These are phyloP conservation scores for Smittia aterrima DNA, from an alignment of 2,888 invertebrate species.

Conservation along the genomic window DNA sequence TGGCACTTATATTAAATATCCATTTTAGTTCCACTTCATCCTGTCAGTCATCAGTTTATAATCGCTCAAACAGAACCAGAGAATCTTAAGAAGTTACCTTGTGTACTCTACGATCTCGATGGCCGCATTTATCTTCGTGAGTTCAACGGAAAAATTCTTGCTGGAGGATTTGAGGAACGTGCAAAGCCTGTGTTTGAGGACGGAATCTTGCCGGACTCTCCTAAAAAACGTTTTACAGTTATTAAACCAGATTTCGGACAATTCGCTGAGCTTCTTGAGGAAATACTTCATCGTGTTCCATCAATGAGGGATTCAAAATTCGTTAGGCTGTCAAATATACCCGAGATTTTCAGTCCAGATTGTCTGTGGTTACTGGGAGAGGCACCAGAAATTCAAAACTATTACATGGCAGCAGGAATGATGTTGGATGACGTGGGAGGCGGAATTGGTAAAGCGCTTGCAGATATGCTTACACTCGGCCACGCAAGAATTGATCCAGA, in stretches of 20 bases:
- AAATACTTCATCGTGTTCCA: constrained; percentile 81
- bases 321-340: constrained; percentile 80
- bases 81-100: constrained; percentile 74
- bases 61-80: constrained; percentile 76
- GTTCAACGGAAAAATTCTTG: constrained; percentile 77
- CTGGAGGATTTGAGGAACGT: constrained; percentile 87
- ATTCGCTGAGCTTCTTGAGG: constrained; percentile 84
- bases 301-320: constrained; percentile 69
- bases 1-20: not conserved
- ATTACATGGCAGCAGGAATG: constrained; percentile 92
- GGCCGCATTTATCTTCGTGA: constrained; percentile 84
- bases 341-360: constrained; percentile 96
- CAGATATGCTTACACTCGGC: constrained; percentile 82
- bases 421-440: constrained; percentile 86
- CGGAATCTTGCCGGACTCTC: constrained; percentile 59
- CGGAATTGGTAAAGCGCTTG: constrained; percentile 88
- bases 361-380: constrained; percentile 95
- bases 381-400: constrained; percentile 86
- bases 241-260: constrained; percentile 94
- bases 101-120: constrained; percentile 85
- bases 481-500: constrained; percentile 58
- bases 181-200: constrained; percentile 90
- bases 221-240: constrained; percentile 59
- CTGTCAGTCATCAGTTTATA: constrained; percentile 91
- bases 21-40: constrained; percentile 71